Evolutionary conservation across 2,797 vertebrate species (phyloP), one percentile per base, ranked within the genome.

Genomic region (Danio choprae): DNA sequence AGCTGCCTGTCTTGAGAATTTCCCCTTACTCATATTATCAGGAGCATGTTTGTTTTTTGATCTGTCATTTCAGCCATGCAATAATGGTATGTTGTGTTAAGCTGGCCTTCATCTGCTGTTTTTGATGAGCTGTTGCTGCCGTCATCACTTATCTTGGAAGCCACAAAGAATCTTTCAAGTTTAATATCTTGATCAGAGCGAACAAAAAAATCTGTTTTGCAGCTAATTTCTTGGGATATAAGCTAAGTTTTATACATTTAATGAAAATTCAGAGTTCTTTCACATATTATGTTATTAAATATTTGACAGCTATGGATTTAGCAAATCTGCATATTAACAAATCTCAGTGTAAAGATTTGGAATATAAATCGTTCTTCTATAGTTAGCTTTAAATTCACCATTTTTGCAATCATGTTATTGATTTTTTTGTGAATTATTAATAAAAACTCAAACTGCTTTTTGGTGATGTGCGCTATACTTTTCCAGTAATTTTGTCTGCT

Each of bases 1-100:
- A 65, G 20, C 74, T 65, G 48, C 10, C 20, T 56, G 62, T 46
- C 62, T 56, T 2, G 6, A 67, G 40, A 18, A 46, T 65, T 77
- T 77, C 51, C 62, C 40, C 22, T 38, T 44, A 56, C 74, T 55
- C 20, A 13, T 65, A 44, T 56, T 67, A 22, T 75, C 46, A 65
- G 50, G 65, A 11, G 43, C 38, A 13, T 46, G 50, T 65, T 65
- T 76, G 48, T 65, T 65, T 22, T 29, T 29, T 29, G 15, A 46
- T 29, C 2, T 77, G 15, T 56, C 13, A 56, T 77, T 67, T 56
- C 41, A 67, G 63, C 40, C 62, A 9, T 4, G 3, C 44, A 76
- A 65, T 62, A 74, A 43, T 65, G 55, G 43, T 63, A 16, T 65
- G 18, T 36, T 6, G 6, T 20, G 5, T n/a, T 20, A 13, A 20